These are phyloP conservation scores for Zaprionus africanus DNA, from an alignment of 1,140 invertebrate genomes.

Conservation along the genomic window DNA sequence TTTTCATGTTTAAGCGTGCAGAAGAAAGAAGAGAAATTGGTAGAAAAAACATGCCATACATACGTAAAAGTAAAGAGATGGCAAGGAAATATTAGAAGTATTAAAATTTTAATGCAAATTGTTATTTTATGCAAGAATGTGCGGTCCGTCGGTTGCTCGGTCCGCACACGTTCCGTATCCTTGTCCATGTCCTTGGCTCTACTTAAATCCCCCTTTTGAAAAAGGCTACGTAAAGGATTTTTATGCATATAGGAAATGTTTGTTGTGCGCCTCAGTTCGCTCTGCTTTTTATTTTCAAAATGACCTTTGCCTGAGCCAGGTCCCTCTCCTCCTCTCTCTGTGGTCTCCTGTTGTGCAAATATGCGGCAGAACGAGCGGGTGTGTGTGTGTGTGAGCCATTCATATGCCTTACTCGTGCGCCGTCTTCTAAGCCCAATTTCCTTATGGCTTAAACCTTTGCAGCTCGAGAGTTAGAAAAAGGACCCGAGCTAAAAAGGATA, in stretches of 20 bases:
- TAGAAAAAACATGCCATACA: slow-evolving; percentile 8
- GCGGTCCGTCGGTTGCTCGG: slow-evolving; percentile 42
- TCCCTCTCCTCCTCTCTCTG: not conserved
- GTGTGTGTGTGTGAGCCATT: slow-evolving; percentile 36
- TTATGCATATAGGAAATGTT: slow-evolving; percentile 55
- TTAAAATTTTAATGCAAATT: slow-evolving; percentile 82
- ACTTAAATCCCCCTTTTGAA: slow-evolving; percentile 70
- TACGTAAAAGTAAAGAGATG: slow-evolving; percentile 44
- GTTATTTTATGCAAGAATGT: slow-evolving; percentile 82
- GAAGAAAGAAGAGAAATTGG: slow-evolving; percentile 29
- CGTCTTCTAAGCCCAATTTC: slow-evolving; percentile 48
- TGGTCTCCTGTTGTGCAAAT: slow-evolving; percentile 48
- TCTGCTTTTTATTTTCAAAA: slow-evolving; percentile 53
- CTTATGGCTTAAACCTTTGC: slow-evolving; percentile 54
- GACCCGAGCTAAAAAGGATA: slow-evolving; percentile 57
- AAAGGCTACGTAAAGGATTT: slow-evolving; percentile 77
- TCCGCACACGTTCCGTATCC: slow-evolving; percentile 32
- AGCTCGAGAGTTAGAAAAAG: slow-evolving; percentile 7
- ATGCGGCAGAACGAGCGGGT: slow-evolving; percentile 39
- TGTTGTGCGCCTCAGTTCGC: slow-evolving; percentile 41
- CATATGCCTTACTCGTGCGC: slow-evolving; percentile 55
- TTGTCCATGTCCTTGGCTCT: slow-evolving; percentile 40
- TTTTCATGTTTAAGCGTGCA: slow-evolving; percentile 71
- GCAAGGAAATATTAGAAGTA: slow-evolving; percentile 76
- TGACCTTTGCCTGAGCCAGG: slow-evolving; percentile 62